Evolutionary conservation across 2,797 vertebrate genomes (phyloP).

Genomic region (Macrochelys suwanniensis): DNA sequence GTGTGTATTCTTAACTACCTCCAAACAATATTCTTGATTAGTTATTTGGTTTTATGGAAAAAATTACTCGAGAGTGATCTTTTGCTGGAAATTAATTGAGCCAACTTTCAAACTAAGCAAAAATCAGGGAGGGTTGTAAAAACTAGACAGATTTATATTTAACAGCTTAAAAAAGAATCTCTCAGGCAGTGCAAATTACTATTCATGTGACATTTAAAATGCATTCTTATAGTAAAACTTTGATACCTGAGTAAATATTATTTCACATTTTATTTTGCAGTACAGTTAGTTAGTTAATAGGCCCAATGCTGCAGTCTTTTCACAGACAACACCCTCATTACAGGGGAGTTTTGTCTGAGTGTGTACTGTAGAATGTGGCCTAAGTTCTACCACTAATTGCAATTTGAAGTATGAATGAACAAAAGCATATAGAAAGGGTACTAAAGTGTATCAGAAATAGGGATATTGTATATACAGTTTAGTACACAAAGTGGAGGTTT

Average conservation of each 20-base stretch:
- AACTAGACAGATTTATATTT: not conserved
- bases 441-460: not conserved
- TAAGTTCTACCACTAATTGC: not conserved
- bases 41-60: not conserved
- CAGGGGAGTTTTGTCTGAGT: not conserved
- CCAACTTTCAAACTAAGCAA: not conserved
- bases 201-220: constrained; percentile 23
- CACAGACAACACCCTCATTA: not conserved
- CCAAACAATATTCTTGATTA: not conserved
- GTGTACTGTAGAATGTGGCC: not conserved
- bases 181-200: not conserved
- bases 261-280: not conserved
- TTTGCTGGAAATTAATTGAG: not conserved
- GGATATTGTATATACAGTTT: not conserved
- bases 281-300: not conserved
- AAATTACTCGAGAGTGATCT: fast-evolving
- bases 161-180: not conserved
- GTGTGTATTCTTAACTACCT: not conserved
- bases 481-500: not conserved
- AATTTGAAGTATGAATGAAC: not conserved
- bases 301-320: not conserved
- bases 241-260: constrained; percentile 31
- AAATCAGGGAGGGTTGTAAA: not conserved
- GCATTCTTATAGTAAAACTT: not conserved
- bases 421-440: not conserved